Base-by-base conservation (phyloP, 2,888 invertebrate species). In the Dynastes tityus region DNA sequence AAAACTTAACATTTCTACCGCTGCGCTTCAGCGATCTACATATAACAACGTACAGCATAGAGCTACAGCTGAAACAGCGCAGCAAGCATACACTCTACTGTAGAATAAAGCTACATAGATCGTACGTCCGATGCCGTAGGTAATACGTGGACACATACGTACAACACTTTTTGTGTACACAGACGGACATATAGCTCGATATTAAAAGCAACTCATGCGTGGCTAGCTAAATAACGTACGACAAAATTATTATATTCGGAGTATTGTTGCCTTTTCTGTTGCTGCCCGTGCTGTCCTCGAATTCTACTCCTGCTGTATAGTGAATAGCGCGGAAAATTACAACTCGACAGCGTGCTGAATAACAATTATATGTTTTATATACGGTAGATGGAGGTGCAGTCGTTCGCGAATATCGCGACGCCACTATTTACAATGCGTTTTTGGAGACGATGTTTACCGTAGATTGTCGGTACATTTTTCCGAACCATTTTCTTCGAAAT, bases 311-410 rank as follows among this genome's bases (percentile, higher is more conserved):
- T 13, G 29, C 55, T 37, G 49, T 27, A 68, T 53, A 71, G 71
- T 58, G 71, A 71, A 71, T 58, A 71, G 32, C 37, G 37, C 37
- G 55, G 71, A 71, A 71, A 71, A 71, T 71, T 71, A 71, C 55
- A 71, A 37, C 71, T 71, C 55, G 37, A 58, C 71, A 58, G n/a
- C 37, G 65, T 5, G 53, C 32, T 40, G 71, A 71, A 71, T 71
- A 71, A 71, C 71, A 55, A 58, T 71, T 71, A 71, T 51, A 13
- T n/a, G 65, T 55, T 53, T 68, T 68, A 29, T n/a, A 45, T 9
- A 29, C 49, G 68, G 13, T 45, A 68, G 68, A 22, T 29, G 68
- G 22, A 51, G 68, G 9, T 68, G 68, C 51, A 55, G 55, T 55
- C 55, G 22, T 65, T 55, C 55, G 55, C 55, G 55, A 55, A 55